Conservation (phyloP, 2,113 vertebrate genomes). For the Corythoichthys haematopterus region DNA sequence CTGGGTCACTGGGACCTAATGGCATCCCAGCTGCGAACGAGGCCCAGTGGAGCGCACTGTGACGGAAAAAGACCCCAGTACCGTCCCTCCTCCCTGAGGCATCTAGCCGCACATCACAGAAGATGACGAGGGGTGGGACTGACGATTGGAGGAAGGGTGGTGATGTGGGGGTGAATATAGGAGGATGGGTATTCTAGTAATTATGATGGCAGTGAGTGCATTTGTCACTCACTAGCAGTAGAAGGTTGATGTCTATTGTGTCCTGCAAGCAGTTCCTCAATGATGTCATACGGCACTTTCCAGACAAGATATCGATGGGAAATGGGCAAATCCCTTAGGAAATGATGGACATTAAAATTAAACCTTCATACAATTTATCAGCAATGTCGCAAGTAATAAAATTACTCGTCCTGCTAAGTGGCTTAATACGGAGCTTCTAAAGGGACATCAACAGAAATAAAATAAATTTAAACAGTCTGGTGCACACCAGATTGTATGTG, state of each 20-base stretch:
- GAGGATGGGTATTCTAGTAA: not conserved
- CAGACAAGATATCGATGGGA: not conserved
- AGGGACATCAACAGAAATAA: too few relatives aligned
- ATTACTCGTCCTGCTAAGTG: too few relatives aligned
- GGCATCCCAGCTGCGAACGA: constrained; percentile 54
- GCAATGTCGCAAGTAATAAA: not conserved
- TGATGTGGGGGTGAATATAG: not conserved
- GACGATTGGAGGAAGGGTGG: constrained; percentile 9
- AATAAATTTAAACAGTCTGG: too few relatives aligned
- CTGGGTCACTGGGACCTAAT: constrained; percentile 42
- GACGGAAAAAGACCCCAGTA: constrained; percentile 36
- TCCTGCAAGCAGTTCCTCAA: not conserved
- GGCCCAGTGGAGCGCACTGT: constrained; percentile 45
- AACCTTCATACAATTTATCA: not conserved
- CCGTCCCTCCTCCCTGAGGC: constrained; percentile 4
- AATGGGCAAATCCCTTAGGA: not conserved
- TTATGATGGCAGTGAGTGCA: constrained; percentile 4
- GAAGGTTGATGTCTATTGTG: not conserved
- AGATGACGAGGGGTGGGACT: not conserved
- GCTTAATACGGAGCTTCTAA: too few relatives aligned
- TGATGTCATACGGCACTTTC: not conserved
- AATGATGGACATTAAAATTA: not conserved
- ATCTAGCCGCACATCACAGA: constrained; percentile 19
- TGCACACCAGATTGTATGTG: too few relatives aligned
- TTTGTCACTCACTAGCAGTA: not conserved